Evolutionary conservation across 53 echinoderm and acorn worm species (phyloP), one percentile per base, ranked within the genome.

Genomic region (Pentamera pediparva): DNA sequence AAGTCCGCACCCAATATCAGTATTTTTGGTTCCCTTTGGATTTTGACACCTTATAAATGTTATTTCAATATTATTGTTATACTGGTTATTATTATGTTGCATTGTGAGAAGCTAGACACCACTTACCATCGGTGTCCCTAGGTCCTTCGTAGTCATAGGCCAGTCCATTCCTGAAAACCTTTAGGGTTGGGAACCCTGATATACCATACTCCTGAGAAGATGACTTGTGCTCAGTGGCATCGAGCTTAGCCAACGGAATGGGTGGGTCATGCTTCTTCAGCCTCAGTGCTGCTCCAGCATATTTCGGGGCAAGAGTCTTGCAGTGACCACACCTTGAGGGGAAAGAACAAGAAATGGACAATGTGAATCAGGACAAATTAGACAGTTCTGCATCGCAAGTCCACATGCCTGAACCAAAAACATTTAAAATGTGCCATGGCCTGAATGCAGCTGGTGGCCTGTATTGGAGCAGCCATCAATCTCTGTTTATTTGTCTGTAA

Each of bases 261-360:
- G 91, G 83, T 5, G 91, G 98, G 36, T 87, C 84, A 69, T 80
- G 75, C 33, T 88, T 67, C 58, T 86, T 89, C 70, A 98, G 61
- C 6, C 39, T 75, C 61, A 82, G 59, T 31, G 98, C 98, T 36
- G 98, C 98, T 36, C 83, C 89, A 35, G 85, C 88, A 72, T 98
- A 98, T 39, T 98, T 82, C 3, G 98, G 98, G 31, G 85, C 98
- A 19, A 98, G 86, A 22, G 56, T 85, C 78, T 98, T 98, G 72
- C 98, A 98, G 69, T 98, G 98, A 63, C 98, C 98, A 77, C 98
- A 98, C 98, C 98, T 98, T 56, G 34, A 63, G 13, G 32, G 21
- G 33, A 63, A 36, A 37, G 11, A 56, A 56, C 11, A 11, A 18
- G 17, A 21, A 56, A 56, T 18, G 57, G 57, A 11, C 57, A 56